Evolutionary conservation across 2,113 vertebrate genomes (phyloP), one percentile per base, ranked within the genome.

Genomic region (Myiozetetes cayanensis): DNA sequence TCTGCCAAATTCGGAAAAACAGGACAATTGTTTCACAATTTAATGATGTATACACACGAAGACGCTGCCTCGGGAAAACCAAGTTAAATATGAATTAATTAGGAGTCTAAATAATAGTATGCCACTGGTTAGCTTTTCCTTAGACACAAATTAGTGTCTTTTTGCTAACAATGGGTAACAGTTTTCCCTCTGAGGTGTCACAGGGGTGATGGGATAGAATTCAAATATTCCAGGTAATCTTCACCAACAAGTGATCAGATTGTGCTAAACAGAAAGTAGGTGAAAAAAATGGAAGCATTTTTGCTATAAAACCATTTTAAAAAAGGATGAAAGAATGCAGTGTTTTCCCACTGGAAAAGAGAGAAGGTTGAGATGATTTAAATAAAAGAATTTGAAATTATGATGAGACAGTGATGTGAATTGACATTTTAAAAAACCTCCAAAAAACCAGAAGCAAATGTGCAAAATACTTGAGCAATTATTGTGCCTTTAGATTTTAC

Each of bases 41-140:
- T 75, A 24, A 35, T 58, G 33, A 31, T 2, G 1, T 19, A 30
- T 20, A 80, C 11, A 35, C 14, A 37, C 4, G 30, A 55, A 79
- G 35, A 47, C 31, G 4, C 9, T 83, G 61, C 46, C 78, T 82
- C 87, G 37, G 50, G 56, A 63, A 87, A 93, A 68, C 2, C 1
- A 3, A 30, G 35, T 21, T 91, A 66, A 79, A 87, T 46, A 63
- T 0, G 0, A 66, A 30, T 88, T 82, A 47, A 73, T 74, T 28
- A 59, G 28, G 62, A 52, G 56, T 80, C 66, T 72, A 80, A 94
- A 80, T 49, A 89, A 73, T 59, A 66, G 83, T 49, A 83, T 6
- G 75, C 46, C 59, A 68, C 50, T 43, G 70, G 23, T 86, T 91
- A 87, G 81, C 88, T 92, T 75, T 90, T 94, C 85, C 89, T 82